Evolutionary conservation across 2,797 vertebrate genomes (phyloP).

Genomic region (Cirrhinus molitorella): DNA sequence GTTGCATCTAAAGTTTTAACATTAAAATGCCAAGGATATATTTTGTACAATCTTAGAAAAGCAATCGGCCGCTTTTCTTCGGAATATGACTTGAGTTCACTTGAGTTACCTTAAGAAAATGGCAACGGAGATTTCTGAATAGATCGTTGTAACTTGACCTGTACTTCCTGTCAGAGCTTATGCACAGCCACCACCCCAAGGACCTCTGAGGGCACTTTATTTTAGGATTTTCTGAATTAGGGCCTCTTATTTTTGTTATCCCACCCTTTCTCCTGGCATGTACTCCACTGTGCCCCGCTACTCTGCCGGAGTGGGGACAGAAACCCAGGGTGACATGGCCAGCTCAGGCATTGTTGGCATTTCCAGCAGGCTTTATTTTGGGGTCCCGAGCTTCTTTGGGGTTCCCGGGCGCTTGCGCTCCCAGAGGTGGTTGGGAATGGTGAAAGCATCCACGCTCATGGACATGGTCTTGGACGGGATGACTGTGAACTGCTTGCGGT

Average conservation of each 20-base stretch:
- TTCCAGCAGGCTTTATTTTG: constrained; percentile 79
- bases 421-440: constrained; percentile 91
- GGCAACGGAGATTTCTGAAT: constrained; percentile 36
- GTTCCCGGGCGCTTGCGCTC: constrained; percentile 90
- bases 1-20: background rate
- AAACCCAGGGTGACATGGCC: constrained; percentile 51
- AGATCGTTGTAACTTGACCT: constrained; percentile 33
- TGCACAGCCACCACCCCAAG: background rate
- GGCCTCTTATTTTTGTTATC: background rate
- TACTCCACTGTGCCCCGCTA: background rate
- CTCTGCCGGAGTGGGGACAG: constrained; percentile 38
- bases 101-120: constrained; percentile 8
- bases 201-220: constrained; percentile 8
- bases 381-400: constrained; percentile 89
- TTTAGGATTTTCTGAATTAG: background rate
- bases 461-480: constrained; percentile 97
- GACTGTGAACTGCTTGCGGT: constrained; percentile 92
- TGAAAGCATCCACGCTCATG: constrained; percentile 94
- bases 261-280: background rate
- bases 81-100: constrained; percentile 2
- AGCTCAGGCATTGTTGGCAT: constrained; percentile 60
- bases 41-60: constrained; percentile 30
- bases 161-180: background rate
- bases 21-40: background rate
- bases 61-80: constrained; percentile 15